Evolutionary conservation across 2,888 invertebrate species (phyloP), one percentile per base, ranked within the genome.

Genomic region (Cosmia pyralina): DNA sequence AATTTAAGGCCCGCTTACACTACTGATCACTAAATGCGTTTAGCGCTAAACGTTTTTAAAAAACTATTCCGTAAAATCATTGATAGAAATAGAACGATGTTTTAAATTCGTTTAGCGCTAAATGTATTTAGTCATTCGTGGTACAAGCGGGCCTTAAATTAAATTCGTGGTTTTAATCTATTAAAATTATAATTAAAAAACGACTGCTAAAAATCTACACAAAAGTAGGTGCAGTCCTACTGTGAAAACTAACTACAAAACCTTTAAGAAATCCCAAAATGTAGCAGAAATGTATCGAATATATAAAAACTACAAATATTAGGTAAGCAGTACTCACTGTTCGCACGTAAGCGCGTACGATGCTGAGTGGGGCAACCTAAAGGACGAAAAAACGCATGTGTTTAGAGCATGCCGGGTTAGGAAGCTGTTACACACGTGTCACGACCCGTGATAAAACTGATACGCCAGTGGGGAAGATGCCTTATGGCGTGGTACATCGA

Each of bases 331-430:
- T 96, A 97, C 97, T 97, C 96, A 97, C 97, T 97, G 97, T 96
- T 97, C 96, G 94, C 97, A 97, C 92, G 96, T 96, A 92, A 97
- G 96, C 93, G 97, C 97, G 95, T 97, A 97, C 92, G 96, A 96
- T 88, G 97, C 96, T 84, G 97, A 96, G 94, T 97, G 96, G 90
- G 96, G 96, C 94, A 96, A 97, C 96, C 97, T 97, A 96, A 85
- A 88, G 94, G 93, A 93, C 92, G 91, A 95, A 95, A 64, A 94
- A 95, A 95, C 91, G 93, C 94, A 92, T 85, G 94, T 93, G 93
- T 95, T 95, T 96, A 95, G 94, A 92, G 95, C 95, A 96, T 96
- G 96, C 96, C 94, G 89, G 90, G 95, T 95, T 95, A 96, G 94
- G 90, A 95, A 95, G 95, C 95, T 88, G 90, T 89, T 93, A 90